Base-by-base conservation (phyloP, 2,113 vertebrate genomes). In the Porphyrio hochstetteri region DNA sequence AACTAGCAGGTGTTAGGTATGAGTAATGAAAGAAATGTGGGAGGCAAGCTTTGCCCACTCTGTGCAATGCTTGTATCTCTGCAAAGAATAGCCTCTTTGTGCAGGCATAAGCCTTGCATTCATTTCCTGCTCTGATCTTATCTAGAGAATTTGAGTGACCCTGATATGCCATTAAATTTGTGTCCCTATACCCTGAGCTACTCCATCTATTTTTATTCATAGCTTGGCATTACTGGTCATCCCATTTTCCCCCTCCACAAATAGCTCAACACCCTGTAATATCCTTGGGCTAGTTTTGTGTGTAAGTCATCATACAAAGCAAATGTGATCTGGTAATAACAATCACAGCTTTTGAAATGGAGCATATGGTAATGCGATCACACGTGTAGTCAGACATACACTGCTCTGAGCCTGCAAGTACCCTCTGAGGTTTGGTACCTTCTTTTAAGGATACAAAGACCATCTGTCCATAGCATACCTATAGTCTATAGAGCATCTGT, bases 11-110 rank as follows among this genome's bases (percentile, higher is more conserved):
- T 95, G 95, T 76, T 90, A 95, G 74, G 72, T 79, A 93, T 91
- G 91, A 96, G 95, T 95, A 96, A 94, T 90, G 89, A 96, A 95
- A 97, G 92, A 96, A 94, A 97, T 92, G 91, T 94, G 88, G 93
- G 86, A 93, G 93, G 63, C 79, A 87, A 94, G 94, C 89, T 80
- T 88, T 63, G 74, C 94, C 83, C 59, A 65, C 84, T 96, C 87
- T 84, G 35, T 88, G 72, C 74, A 93, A 91, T 95, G 79, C 56
- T 84, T 82, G 76, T 60, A 83, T 71, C 72, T 71, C 69, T 82
- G 48, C 28, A 69, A 93, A 97, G 87, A 97, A 96, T 82, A 74
- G 75, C 11, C 31, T 81, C 87, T 96, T 97, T 97, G 94, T 97
- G 84, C 59, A 71, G n/a, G 56, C 31, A 96, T 90, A 97, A 94